Conservation (phyloP, 2,888 invertebrate species). For the Stratiomys singularior region DNA sequence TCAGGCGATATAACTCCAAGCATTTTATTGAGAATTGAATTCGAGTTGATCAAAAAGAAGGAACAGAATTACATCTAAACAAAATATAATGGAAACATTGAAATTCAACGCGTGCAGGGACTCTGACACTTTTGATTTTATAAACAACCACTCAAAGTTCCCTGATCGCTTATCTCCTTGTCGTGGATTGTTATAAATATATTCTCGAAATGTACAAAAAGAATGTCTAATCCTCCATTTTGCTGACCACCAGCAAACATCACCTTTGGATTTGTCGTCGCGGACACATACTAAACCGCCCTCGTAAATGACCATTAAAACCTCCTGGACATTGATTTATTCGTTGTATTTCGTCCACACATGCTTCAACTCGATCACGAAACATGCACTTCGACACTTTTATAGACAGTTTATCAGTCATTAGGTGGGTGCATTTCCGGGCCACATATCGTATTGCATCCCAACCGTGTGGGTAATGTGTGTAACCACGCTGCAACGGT, state of each 20-base stretch:
- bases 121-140: no score
- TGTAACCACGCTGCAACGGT: no score
- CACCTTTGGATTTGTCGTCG: not conserved
- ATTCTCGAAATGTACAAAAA: no score
- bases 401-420: slow-evolving; percentile 39
- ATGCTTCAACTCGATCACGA: slow-evolving; percentile 16
- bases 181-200: no score
- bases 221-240: not conserved
- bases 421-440: slow-evolving; percentile 44
- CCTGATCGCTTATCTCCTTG: no score
- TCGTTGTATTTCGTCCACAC: slow-evolving; percentile 11
- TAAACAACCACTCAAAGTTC: no score
- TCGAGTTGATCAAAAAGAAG: no score
- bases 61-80: no score
- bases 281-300: slow-evolving; percentile 18
- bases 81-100: no score
- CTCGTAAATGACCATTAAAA: slow-evolving; percentile 1
- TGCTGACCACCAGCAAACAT: slow-evolving; percentile 18
- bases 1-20: no score
- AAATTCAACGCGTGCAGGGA: no score
- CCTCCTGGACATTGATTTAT: slow-evolving; percentile 26
- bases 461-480: not conserved
- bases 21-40: no score
- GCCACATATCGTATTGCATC: slow-evolving; percentile 28
- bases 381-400: slow-evolving; percentile 39